Conservation (phyloP, 30 jellyfish, hydroid and myxozoan genomes). For the Pelagia noctiluca region DNA sequence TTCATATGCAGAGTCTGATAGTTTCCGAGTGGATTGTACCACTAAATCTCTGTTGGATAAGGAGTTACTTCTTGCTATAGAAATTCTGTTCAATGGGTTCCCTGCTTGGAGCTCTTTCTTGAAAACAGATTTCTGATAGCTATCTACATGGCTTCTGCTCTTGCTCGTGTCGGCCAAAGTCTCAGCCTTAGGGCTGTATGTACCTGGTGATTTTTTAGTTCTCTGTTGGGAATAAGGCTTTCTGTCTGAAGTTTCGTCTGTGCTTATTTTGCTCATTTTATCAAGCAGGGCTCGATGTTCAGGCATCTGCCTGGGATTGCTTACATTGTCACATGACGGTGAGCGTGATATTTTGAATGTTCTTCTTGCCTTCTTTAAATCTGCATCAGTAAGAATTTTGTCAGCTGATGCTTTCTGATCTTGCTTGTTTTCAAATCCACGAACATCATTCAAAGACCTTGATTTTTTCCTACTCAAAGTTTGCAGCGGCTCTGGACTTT, state of each 20-base stretch:
- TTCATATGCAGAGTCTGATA: slow-evolving; percentile 66
- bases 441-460: slow-evolving; percentile 57
- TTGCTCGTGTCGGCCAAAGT: no score
- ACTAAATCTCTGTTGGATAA: background rate
- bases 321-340: slow-evolving; percentile 73
- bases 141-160: no score
- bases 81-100: no score
- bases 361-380: slow-evolving; percentile 58
- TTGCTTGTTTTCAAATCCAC: slow-evolving; percentile 11
- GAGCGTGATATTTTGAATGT: slow-evolving; percentile 66
- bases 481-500: background rate
- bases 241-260: slow-evolving; percentile 23
- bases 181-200: no score
- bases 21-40: background rate
- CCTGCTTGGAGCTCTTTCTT: no score
- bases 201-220: no score
- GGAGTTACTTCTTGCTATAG: no score
- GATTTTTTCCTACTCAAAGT: slow-evolving; percentile 55
- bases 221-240: no score
- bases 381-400: slow-evolving; percentile 14
- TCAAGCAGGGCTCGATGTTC: slow-evolving; percentile 56
- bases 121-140: no score
- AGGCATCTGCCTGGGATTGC: background rate
- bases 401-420: slow-evolving; percentile 20
- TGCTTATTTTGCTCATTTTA: slow-evolving; percentile 51